phyloP scores from a whole-genome alignment of 1,140 invertebrate genomes.

The Drosophila parabipectinata region DNA sequence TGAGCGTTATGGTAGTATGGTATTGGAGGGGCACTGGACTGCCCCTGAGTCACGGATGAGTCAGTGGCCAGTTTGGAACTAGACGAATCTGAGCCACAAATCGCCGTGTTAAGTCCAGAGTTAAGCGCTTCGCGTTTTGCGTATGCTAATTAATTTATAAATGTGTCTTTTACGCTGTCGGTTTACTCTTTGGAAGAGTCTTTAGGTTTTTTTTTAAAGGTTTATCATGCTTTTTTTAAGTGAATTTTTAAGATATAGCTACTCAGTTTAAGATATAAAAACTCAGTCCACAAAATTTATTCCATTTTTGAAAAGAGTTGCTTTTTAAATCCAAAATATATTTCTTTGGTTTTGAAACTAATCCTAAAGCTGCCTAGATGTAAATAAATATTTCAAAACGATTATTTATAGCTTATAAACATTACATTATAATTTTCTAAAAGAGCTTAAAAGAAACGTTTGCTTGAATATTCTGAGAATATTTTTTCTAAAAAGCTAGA shows the following conservation, averaged over 20 bases:
- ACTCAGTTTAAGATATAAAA: no score
- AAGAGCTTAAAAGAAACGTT: no score
- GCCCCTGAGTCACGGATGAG: constrained; percentile 32
- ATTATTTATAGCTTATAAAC: no score
- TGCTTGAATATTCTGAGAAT: no score
- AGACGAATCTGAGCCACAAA: constrained; percentile 64
- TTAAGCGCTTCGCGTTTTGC: constrained; percentile 53
- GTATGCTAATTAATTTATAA: constrained; percentile 80
- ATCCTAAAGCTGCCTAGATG: no score
- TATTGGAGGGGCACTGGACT: not conserved
- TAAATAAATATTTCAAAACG: no score
- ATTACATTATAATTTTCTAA: no score
- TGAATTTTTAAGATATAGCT: not conserved
- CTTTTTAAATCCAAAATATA: no score
- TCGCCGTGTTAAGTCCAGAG: constrained; percentile 38
- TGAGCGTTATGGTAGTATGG: not conserved
- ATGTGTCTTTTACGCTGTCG: constrained; percentile 40
- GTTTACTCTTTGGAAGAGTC: not conserved
- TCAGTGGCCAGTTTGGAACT: constrained; percentile 60
- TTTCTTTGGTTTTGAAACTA: no score
- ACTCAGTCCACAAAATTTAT: no score
- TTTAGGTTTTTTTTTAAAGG: not conserved
- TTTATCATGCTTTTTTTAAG: not conserved
- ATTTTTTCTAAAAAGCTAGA: no score
- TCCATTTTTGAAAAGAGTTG: no score